These are phyloP conservation scores for Huso huso DNA, from an alignment of 2,797 vertebrate genomes.

Conservation along the genomic window DNA sequence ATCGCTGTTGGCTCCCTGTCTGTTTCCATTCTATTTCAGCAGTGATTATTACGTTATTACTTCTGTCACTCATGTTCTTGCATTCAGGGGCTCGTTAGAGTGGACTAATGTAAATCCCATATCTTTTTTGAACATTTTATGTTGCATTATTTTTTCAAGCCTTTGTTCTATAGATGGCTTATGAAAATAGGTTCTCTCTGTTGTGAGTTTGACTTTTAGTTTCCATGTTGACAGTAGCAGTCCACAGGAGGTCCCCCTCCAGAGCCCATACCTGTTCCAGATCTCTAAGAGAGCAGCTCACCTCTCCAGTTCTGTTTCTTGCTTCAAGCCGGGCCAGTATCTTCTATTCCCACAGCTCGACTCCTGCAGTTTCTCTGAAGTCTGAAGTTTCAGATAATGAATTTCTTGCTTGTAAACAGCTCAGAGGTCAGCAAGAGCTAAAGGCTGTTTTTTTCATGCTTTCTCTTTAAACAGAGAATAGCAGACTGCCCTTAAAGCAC, in stretches of 20 bases:
- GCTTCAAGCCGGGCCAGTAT: not conserved
- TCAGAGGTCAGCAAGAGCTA: not conserved
- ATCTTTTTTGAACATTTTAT: slow-evolving; percentile 64
- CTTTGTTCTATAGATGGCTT: no score
- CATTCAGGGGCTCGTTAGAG: slow-evolving; percentile 13
- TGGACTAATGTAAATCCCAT: slow-evolving; percentile 13
- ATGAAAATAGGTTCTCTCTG: slow-evolving; percentile 4
- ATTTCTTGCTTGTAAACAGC: not conserved
- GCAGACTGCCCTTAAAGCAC: no score
- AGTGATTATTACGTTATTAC: slow-evolving; percentile 33
- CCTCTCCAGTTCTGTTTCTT: not conserved
- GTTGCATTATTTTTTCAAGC: slow-evolving; percentile 20
- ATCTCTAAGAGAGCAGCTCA: not conserved
- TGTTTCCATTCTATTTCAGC: slow-evolving; percentile 28
- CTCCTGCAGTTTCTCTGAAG: not conserved
- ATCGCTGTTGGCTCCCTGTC: slow-evolving; percentile 7
- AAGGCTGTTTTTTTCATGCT: not conserved
- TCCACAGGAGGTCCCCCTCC: not conserved
- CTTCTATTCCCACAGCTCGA: not conserved
- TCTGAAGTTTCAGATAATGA: not conserved
- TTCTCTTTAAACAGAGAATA: no score
- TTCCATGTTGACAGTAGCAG: slow-evolving; percentile 35
- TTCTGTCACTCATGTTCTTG: slow-evolving; percentile 16
- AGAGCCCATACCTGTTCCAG: not conserved
- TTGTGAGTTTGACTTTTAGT: slow-evolving; percentile 41